These are phyloP conservation scores for Papilio aristodemus DNA, from an alignment of 1,140 invertebrate genomes.

Conservation along the genomic window DNA sequence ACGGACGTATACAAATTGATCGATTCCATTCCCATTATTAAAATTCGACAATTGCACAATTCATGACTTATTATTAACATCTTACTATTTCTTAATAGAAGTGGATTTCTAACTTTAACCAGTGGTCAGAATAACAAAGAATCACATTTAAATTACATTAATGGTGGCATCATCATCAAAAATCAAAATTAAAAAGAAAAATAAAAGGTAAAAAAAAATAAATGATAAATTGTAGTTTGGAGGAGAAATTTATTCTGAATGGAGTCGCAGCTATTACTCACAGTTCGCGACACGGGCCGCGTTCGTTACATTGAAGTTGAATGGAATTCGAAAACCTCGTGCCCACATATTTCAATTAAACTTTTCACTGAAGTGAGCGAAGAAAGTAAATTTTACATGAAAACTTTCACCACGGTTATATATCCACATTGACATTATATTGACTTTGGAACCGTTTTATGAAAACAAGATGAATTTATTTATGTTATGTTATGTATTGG, in stretches of 20 bases:
- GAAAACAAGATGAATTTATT: too few species aligned
- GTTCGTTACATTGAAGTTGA: slow-evolving; percentile 21
- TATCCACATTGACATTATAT: not conserved
- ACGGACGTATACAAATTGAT: too few species aligned
- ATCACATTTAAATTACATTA: too few species aligned
- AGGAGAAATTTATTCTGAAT: slow-evolving; percentile 4
- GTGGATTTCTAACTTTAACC: too few species aligned
- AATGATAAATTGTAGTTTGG: not conserved
- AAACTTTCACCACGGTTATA: not conserved
- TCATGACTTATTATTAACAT: too few species aligned
- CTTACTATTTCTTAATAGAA: too few species aligned
- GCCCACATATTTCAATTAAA: slow-evolving; percentile 25
- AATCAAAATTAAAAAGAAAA: too few species aligned
- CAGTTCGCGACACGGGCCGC: slow-evolving; percentile 10
- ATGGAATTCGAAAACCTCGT: slow-evolving; percentile 19
- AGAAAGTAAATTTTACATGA: slow-evolving; percentile 10
- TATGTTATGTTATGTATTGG: too few species aligned
- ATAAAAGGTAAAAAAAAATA: not conserved
- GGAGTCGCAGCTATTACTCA: slow-evolving; percentile 16
- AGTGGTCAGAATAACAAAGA: too few species aligned
- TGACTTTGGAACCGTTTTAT: not conserved
- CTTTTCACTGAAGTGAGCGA: slow-evolving; percentile 18
- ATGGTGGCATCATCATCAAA: too few species aligned
- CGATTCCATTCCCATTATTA: too few species aligned
- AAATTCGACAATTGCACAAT: too few species aligned